Conservation (phyloP, 2,888 invertebrate genomes). For the Mesorhabditis spiculigera region DNA sequence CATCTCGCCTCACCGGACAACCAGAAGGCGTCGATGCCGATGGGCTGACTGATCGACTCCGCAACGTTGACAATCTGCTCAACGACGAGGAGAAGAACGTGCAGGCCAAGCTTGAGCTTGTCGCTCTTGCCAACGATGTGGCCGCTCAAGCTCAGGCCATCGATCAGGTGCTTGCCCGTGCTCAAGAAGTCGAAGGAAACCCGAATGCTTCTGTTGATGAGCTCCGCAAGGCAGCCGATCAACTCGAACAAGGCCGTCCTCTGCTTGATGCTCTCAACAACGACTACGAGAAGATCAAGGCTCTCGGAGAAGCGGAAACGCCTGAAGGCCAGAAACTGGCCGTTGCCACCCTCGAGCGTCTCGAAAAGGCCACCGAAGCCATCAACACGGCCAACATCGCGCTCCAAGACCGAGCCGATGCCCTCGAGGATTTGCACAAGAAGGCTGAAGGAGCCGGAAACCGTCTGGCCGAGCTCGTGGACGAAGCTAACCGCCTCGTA, state of each 20-base stretch:
- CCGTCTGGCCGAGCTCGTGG: too few relatives aligned
- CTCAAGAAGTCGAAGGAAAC: slow-evolving; percentile 18
- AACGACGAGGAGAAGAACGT: slow-evolving; percentile 20
- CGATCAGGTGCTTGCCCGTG: slow-evolving; percentile 22
- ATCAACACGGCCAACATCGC: too few relatives aligned
- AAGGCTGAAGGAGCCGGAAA: too few relatives aligned
- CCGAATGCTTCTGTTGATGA: slow-evolving; percentile 19
- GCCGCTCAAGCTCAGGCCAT: slow-evolving; percentile 15
- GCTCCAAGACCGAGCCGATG: too few relatives aligned
- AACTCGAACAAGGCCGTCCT: neutral
- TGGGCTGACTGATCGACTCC: slow-evolving; percentile 15
- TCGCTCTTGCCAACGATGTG: slow-evolving; percentile 19
- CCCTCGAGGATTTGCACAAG: too few relatives aligned
- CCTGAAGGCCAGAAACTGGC: too few relatives aligned
- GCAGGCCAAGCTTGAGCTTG: slow-evolving; percentile 12
- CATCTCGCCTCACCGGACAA: slow-evolving; percentile 3
- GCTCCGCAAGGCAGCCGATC: slow-evolving; percentile 3
- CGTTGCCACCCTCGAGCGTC: too few relatives aligned
- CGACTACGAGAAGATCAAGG: too few relatives aligned
- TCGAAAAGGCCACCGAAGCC: too few relatives aligned
- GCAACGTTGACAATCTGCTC: slow-evolving; percentile 13
- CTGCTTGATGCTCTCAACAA: neutral
- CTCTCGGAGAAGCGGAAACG: too few relatives aligned
- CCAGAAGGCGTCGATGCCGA: slow-evolving; percentile 24
- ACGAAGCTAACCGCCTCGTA: too few relatives aligned